These are phyloP conservation scores for Hexactinellida sp. DNA, from an alignment of 37 sponge, comb jelly and placozoan genomes.

Conservation along the genomic window DNA sequence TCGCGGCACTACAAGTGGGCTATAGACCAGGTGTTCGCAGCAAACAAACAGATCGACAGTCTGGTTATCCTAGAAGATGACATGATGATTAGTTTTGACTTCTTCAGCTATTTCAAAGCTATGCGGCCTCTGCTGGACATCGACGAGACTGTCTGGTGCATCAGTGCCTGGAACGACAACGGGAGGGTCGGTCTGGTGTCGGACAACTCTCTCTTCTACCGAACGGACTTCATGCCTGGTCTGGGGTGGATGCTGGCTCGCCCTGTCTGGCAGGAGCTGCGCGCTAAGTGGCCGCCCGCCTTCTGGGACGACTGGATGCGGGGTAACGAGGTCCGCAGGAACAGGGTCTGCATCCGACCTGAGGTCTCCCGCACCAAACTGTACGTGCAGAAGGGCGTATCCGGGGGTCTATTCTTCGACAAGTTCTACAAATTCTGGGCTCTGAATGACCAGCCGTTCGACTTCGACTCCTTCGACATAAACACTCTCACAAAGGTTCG, in stretches of 20 bases:
- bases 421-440: slow-evolving; percentile 41
- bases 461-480: slow-evolving; percentile 23
- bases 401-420: slow-evolving; percentile 45
- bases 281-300: slow-evolving; percentile 72
- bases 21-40: slow-evolving; percentile 56
- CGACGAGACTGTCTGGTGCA: slow-evolving; percentile 74
- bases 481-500: not conserved
- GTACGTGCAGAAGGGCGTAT: slow-evolving; percentile 63
- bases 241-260: slow-evolving; percentile 82
- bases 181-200: slow-evolving; percentile 42
- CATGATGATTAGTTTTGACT: slow-evolving; percentile 59
- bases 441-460: slow-evolving; percentile 39
- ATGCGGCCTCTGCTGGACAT: slow-evolving; percentile 36
- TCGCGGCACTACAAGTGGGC: slow-evolving; percentile 89
- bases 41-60: not conserved
- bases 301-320: slow-evolving; percentile 97
- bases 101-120: slow-evolving; percentile 64
- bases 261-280: slow-evolving; percentile 59
- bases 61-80: slow-evolving; percentile 48
- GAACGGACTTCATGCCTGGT: slow-evolving; percentile 88
- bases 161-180: slow-evolving; percentile 94
- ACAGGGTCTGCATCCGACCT: slow-evolving; percentile 76
- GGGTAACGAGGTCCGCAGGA: slow-evolving; percentile 46
- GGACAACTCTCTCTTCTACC: slow-evolving; percentile 39
- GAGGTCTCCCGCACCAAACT: slow-evolving; percentile 73